phyloP scores from a whole-genome alignment of 1,140 invertebrate genomes.

The Drosophila kanapiae region DNA sequence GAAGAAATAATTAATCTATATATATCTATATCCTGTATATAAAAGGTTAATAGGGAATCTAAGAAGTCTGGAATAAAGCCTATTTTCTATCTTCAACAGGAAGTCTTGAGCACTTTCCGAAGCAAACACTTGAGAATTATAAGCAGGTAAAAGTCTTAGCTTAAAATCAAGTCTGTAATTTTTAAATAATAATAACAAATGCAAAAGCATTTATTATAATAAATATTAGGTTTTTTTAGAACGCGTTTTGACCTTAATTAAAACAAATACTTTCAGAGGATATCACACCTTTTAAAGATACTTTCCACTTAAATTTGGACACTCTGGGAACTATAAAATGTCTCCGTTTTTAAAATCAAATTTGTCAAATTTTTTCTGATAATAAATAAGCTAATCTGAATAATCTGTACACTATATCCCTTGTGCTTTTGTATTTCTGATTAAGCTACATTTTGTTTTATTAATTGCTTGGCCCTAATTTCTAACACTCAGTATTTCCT shows the following conservation, averaged over 20 bases:
- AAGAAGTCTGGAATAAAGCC: fast-evolving
- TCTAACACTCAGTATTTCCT: not conserved
- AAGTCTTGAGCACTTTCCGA: fast-evolving
- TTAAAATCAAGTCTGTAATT: not conserved
- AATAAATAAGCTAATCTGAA: not conserved
- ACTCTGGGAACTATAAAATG: no score
- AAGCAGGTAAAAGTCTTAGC: not conserved
- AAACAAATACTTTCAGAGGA: no score
- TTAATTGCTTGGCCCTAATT: not conserved
- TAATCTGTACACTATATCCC: not conserved
- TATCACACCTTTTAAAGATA: no score
- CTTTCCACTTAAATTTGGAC: no score
- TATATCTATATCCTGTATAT: not conserved
- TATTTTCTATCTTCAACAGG: not conserved
- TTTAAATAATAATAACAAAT: not conserved
- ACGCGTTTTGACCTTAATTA: no score
- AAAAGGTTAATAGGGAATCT: not conserved
- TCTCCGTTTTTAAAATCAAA: no score
- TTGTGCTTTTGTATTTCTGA: no score
- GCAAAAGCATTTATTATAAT: not conserved
- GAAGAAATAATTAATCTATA: not conserved
- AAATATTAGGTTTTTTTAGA: not conserved
- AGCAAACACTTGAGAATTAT: not conserved
- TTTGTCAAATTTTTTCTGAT: no score
- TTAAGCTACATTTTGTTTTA: not conserved